A percentile compares a stretch with the other conserved stretches of the same genome.
phyloP scores from a whole-genome alignment of 2,888 invertebrate genomes.

The Luffia ferchaultella region DNA sequence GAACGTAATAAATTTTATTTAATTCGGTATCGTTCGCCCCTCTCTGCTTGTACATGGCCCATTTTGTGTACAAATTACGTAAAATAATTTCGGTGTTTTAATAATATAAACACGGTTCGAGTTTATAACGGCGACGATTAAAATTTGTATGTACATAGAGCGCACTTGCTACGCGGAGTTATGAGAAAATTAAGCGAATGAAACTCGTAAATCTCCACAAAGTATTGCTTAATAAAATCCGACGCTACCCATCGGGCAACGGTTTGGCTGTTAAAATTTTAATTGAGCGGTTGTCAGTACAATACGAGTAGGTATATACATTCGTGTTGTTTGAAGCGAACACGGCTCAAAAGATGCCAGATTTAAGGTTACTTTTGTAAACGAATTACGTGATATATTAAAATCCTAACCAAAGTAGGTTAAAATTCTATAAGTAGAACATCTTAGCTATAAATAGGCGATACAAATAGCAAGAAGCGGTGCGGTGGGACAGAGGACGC shows the following conservation, averaged over 20 bases:
- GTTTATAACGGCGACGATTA: constrained; percentile 16
- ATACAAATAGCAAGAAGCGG: too few species aligned
- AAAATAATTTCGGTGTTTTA: constrained; percentile 12
- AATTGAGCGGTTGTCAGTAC: background rate
- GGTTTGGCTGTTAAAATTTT: background rate
- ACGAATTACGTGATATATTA: too few species aligned
- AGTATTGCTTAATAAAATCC: constrained; percentile 9
- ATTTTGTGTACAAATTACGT: constrained; percentile 1
- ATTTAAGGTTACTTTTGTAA: too few species aligned
- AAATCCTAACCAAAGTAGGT: too few species aligned
- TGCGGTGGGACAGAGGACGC: too few species aligned
- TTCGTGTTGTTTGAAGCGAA: background rate
- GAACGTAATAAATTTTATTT: background rate
- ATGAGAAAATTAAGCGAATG: constrained; percentile 21
- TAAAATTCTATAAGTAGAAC: too few species aligned
- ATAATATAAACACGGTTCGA: constrained; percentile 8
- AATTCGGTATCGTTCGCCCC: background rate
- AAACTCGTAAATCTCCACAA: constrained; percentile 18
- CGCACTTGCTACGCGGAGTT: constrained; percentile 19
- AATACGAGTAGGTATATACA: background rate
- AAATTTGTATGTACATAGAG: constrained; percentile 21
- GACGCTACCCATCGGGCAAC: background rate
- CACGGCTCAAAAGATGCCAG: too few species aligned
- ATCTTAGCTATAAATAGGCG: too few species aligned
- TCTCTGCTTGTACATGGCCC: background rate